These are phyloP conservation scores for Seira ritae DNA, from an alignment of 2,888 invertebrate species.

Conservation along the genomic window DNA sequence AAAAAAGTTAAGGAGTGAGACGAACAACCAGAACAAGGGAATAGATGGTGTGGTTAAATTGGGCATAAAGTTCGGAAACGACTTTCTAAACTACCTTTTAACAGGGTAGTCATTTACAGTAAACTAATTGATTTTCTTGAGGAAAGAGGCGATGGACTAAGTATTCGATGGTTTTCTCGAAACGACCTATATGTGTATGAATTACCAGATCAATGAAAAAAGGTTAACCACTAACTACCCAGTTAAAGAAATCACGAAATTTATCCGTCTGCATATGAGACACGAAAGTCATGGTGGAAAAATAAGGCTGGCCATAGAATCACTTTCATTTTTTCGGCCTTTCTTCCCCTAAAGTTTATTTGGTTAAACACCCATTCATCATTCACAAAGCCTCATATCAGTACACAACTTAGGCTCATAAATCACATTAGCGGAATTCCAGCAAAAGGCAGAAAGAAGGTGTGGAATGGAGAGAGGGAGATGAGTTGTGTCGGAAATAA, in stretches of 20 bases:
- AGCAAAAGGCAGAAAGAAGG: background rate
- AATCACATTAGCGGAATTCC: conserved; percentile 14
- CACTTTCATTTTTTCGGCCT: conserved; percentile 29
- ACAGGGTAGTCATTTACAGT: conserved; percentile 20
- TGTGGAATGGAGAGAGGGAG: background rate
- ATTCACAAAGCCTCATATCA: conserved; percentile 19
- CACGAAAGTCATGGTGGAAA: too few species aligned
- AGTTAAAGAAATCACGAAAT: too few species aligned
- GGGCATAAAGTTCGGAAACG: conserved; percentile 45
- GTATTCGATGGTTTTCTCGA: too few species aligned
- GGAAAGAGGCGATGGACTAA: too few species aligned
- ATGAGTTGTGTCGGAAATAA: conserved; percentile 26
- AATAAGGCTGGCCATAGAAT: too few species aligned
- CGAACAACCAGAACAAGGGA: background rate
- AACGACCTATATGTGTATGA: too few species aligned
- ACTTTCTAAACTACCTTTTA: conserved; percentile 44
- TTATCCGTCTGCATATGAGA: too few species aligned
- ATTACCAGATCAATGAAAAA: too few species aligned
- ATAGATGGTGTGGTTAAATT: conserved; percentile 40
- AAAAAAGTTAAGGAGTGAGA: background rate
- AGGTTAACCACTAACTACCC: too few species aligned
- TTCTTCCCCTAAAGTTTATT: conserved; percentile 9
- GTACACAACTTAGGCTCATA: conserved; percentile 1
- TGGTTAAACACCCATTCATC: background rate
- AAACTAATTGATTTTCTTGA: too few species aligned